Base-by-base conservation (phyloP, 2,888 invertebrate species). In the Heliconius aoede region DNA sequence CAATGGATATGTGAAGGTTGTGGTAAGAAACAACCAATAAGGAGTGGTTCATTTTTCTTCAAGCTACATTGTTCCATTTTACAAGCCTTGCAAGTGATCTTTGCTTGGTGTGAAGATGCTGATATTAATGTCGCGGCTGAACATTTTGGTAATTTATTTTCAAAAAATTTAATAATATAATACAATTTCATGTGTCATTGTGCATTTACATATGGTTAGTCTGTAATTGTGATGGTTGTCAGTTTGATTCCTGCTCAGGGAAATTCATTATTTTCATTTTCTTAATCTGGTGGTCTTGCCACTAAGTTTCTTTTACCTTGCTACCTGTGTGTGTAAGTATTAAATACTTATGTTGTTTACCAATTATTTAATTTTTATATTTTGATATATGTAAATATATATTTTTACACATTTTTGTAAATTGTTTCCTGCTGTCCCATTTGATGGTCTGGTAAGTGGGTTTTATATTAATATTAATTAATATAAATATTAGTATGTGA, bases 61-160 rank as follows among this genome's bases (percentile, higher is more conserved):
- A 92, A 95, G 64, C 87, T 96, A 24, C 96, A 95, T 81, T 96
- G 96, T 85, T 95, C 95, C 76, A 89, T 96, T 71, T 91, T 95
- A 79, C 95, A 95, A 84, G 92, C 95, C 64, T 87, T 96, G 77
- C 95, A 96, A 85, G 88, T 96, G 18, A 95, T 96, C 75, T 86
- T 96, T 61, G 96, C 95, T 0, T 96, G 96, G 96, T 95, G 96
- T 87, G 95, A 96, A 82, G 95, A 95, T 85, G 94, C 95, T n/a
- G 95, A 96, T 58, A 85, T 90, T 11, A 91, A 92, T 73, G 83
- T 89, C 36, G 93, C 95, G 62, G 94, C 95, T 24, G 90, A 91
- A 80, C 90, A 95, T 83, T 94, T 96, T 88, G 95, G 96, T 96
- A 88, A 84, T 80, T 55, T 61, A 67, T 15, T 55, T 55, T 30